Percentiles rank a stretch among this genome's conserved stretches.
Evolutionary conservation across 1,140 invertebrate species (phyloP).

Genomic region (Phthorimaea operculella): DNA sequence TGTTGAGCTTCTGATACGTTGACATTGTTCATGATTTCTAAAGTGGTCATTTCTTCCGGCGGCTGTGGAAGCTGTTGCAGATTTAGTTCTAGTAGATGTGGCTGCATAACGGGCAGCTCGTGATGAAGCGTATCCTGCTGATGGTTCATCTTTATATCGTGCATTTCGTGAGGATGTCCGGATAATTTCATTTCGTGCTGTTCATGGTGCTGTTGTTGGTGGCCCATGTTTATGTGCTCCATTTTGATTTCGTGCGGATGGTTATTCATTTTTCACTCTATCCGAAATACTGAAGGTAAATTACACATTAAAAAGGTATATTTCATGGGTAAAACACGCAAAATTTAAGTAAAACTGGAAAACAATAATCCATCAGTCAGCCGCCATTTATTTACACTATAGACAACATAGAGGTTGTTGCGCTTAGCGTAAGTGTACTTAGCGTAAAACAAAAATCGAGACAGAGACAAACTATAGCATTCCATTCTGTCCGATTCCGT

Average conservation of each 20-base stretch:
- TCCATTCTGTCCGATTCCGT: too few relatives aligned
- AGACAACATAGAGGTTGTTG: background rate
- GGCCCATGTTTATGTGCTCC: background rate
- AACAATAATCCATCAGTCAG: background rate
- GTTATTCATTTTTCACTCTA: background rate
- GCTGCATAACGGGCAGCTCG: conserved; percentile 11
- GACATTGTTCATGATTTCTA: background rate
- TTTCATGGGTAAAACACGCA: background rate
- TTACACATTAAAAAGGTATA: background rate
- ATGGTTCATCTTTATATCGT: conserved; percentile 7
- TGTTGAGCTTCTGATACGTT: background rate
- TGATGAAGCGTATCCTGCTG: conserved; percentile 2
- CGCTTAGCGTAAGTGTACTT: background rate
- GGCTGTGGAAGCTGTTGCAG: conserved; percentile 11
- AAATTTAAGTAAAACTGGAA: background rate
- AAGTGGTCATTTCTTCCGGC: background rate
- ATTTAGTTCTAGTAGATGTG: background rate
- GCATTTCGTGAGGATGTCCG: background rate
- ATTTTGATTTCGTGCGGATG: conserved; percentile 1
- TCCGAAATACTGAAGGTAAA: background rate
- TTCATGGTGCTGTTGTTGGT: background rate
- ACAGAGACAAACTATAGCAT: background rate
- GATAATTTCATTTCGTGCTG: background rate
- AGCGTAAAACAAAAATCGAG: too few relatives aligned
- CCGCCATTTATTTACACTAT: conserved; percentile 3